Percentiles rank a stretch among this genome's conserved stretches.
phyloP scores from a whole-genome alignment of 2,888 invertebrate species.

The Parnassius apollo region DNA sequence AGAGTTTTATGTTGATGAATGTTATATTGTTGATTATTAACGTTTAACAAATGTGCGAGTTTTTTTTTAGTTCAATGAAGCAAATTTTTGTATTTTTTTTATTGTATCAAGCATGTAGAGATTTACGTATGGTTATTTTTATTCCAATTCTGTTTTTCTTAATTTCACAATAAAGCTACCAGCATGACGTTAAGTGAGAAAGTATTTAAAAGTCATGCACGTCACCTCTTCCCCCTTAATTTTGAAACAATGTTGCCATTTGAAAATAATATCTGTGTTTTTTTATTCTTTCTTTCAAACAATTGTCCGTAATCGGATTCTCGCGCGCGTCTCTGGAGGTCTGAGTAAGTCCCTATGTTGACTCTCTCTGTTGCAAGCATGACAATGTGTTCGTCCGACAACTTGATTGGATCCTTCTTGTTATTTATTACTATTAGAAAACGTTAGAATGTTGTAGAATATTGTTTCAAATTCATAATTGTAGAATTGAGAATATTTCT shows the following conservation, averaged over 20 bases:
- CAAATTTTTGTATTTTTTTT: constrained; percentile 26
- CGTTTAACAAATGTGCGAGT: constrained; percentile 29
- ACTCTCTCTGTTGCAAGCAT: constrained; percentile 43
- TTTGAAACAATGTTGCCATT: constrained; percentile 31
- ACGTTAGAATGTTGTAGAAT: constrained; percentile 12
- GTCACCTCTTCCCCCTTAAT: constrained; percentile 34
- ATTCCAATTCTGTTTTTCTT: constrained; percentile 37
- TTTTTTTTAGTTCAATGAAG: constrained; percentile 27
- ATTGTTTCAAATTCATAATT: no score
- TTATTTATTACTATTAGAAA: constrained; percentile 17
- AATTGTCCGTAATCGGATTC: constrained; percentile 78
- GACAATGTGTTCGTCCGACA: constrained; percentile 36
- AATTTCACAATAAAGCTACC: constrained; percentile 16
- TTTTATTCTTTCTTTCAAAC: constrained; percentile 57
- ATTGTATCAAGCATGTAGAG: constrained; percentile 45
- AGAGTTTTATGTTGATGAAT: constrained; percentile 47
- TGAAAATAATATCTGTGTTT: constrained; percentile 72
- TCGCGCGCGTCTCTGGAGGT: constrained; percentile 77
- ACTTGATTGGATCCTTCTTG: constrained; percentile 23
- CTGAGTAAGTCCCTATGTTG: constrained; percentile 67
- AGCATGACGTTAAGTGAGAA: constrained; percentile 37
- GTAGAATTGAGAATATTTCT: no score
- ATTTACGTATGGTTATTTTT: constrained; percentile 22
- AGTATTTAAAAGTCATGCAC: constrained; percentile 45
- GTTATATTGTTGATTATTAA: constrained; percentile 31